These are phyloP conservation scores for Drepana arcuata DNA, from an alignment of 1,140 invertebrate genomes.

Conservation along the genomic window DNA sequence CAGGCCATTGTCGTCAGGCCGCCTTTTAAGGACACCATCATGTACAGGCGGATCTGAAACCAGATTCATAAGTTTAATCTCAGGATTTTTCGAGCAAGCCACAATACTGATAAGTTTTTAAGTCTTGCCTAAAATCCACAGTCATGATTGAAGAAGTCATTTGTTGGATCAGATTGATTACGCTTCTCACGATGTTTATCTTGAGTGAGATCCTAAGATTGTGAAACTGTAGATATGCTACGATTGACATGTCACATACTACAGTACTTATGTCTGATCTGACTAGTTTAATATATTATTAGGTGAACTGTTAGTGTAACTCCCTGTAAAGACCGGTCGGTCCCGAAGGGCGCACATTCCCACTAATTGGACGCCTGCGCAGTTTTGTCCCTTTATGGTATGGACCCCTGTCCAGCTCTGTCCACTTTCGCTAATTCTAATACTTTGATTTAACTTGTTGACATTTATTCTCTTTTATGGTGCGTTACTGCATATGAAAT, in stretches of 20 bases:
- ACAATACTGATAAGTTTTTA: too few species aligned
- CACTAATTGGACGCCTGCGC: slow-evolving; percentile 58
- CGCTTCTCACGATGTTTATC: too few species aligned
- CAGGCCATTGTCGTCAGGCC: slow-evolving; percentile 54
- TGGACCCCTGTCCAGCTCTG: slow-evolving; percentile 28
- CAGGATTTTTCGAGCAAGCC: slow-evolving; percentile 4
- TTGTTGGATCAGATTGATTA: too few species aligned
- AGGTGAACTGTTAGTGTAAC: slow-evolving; percentile 19
- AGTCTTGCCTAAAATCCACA: too few species aligned
- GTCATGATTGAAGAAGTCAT: too few species aligned
- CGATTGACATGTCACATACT: too few species aligned
- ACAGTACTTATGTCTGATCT: too few species aligned
- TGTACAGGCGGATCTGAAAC: slow-evolving; percentile 50
- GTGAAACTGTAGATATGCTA: too few species aligned
- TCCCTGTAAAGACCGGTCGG: slow-evolving; percentile 32
- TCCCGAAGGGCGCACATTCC: slow-evolving; percentile 46
- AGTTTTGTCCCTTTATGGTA: slow-evolving; percentile 39
- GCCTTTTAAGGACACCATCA: slow-evolving; percentile 49
- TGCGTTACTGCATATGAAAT: too few species aligned
- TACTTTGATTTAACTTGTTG: slow-evolving; percentile 17
- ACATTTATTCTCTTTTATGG: too few species aligned
- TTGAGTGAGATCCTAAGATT: too few species aligned
- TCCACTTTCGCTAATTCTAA: slow-evolving; percentile 39
- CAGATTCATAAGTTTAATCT: slow-evolving; percentile 30
- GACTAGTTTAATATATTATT: too few species aligned